These are phyloP conservation scores for Aleadryas rufinucha DNA, from an alignment of 2,113 vertebrate genomes.

Conservation along the genomic window DNA sequence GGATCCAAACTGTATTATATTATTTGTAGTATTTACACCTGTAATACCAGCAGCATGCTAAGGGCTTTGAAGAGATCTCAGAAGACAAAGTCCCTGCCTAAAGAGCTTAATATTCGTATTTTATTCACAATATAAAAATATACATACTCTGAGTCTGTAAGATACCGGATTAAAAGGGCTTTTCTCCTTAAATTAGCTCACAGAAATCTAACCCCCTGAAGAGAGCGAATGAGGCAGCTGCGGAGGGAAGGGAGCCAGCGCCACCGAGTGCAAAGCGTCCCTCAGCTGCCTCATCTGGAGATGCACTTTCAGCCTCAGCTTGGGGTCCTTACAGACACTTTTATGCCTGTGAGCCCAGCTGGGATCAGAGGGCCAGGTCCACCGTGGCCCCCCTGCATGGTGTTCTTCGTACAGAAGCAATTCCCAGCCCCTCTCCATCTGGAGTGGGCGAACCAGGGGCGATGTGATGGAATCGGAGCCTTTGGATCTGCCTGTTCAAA, in stretches of 20 bases:
- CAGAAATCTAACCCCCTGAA: neutral
- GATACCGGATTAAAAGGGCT: neutral
- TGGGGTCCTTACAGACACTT: neutral
- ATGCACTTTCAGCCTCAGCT: neutral
- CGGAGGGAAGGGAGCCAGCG: conserved; percentile 8
- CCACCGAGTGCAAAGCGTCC: neutral
- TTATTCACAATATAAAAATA: conserved; percentile 19
- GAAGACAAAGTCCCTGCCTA: neutral
- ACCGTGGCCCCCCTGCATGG: accelerated
- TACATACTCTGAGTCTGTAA: neutral
- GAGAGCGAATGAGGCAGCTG: conserved; percentile 34
- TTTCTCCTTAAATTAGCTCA: conserved; percentile 47
- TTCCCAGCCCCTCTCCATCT: accelerated
- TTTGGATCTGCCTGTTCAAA: neutral
- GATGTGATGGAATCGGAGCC: accelerated
- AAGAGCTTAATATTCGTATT: conserved; percentile 35
- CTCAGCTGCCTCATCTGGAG: neutral
- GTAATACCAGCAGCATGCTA: neutral
- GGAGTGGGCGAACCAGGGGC: accelerated
- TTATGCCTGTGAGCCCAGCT: neutral
- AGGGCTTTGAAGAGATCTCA: neutral
- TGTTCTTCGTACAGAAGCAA: accelerated
- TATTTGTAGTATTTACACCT: conserved; percentile 6
- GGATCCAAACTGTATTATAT: neutral
- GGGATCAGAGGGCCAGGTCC: neutral